A percentile compares a stretch with the other conserved stretches of the same genome.
Conservation (phyloP, 1,140 invertebrate species). For the Lepidostoma basale region DNA sequence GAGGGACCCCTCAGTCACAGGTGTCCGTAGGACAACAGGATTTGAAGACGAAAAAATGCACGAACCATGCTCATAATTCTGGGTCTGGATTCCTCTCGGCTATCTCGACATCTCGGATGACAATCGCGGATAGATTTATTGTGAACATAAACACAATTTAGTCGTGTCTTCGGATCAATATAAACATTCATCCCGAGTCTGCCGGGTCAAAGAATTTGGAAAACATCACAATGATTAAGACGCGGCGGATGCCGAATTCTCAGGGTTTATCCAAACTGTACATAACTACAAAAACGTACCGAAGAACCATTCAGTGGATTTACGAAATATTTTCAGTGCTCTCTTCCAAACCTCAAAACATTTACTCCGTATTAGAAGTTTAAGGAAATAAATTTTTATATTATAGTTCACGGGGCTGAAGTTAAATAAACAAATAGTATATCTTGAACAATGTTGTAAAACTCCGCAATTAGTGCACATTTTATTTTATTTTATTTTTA, state of each 20-base stretch:
- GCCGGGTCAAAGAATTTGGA: not conserved
- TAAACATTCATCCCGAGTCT: slow-evolving; percentile 13
- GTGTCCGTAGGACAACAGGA: slow-evolving; percentile 41
- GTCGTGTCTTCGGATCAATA: slow-evolving; percentile 36
- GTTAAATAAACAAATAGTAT: too few relatives aligned
- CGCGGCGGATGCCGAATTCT: slow-evolving; percentile 2
- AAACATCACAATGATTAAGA: slow-evolving; percentile 11
- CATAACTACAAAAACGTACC: too few relatives aligned
- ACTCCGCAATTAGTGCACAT: too few relatives aligned
- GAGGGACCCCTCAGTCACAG: slow-evolving; percentile 31
- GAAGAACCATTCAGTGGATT: too few relatives aligned
- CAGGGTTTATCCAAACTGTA: too few relatives aligned
- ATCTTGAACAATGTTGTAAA: too few relatives aligned
- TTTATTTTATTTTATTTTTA: too few relatives aligned
- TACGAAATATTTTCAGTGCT: too few relatives aligned
- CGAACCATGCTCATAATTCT: slow-evolving; percentile 41
- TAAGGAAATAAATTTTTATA: too few relatives aligned
- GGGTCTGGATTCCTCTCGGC: slow-evolving; percentile 40
- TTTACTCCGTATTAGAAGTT: too few relatives aligned
- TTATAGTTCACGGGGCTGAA: too few relatives aligned
- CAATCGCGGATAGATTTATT: slow-evolving; percentile 45
- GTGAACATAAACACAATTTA: slow-evolving; percentile 46
- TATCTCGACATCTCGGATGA: slow-evolving; percentile 45
- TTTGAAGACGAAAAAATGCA: slow-evolving; percentile 38
- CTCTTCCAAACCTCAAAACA: too few relatives aligned